These are phyloP conservation scores for Chrysogorgia sp. DNA, from an alignment of 92 coral and sea anemone species.

Conservation along the genomic window DNA sequence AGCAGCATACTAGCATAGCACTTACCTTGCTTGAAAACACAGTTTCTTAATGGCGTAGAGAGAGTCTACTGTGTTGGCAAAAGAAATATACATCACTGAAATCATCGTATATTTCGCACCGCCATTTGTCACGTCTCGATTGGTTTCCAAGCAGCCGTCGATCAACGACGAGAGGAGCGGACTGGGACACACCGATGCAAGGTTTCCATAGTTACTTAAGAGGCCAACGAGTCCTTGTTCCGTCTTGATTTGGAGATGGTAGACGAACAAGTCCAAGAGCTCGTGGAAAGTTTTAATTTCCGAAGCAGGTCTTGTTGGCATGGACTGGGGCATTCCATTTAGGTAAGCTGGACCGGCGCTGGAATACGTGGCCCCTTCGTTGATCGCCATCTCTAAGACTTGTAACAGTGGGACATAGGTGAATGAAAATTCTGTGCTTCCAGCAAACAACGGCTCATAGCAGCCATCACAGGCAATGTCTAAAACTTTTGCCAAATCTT, in stretches of 20 bases:
- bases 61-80: slow-evolving; percentile 68
- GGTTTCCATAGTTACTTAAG: slow-evolving; percentile 72
- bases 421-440: slow-evolving; percentile 70
- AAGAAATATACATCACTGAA: slow-evolving; percentile 61
- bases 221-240: slow-evolving; percentile 57
- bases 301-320: slow-evolving; percentile 68
- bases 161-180: slow-evolving; percentile 75
- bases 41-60: slow-evolving; percentile 73
- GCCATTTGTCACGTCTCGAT: slow-evolving; percentile 71
- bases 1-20: too few relatives aligned
- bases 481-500: slow-evolving; percentile 49
- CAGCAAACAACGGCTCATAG: slow-evolving; percentile 74
- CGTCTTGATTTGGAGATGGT: slow-evolving; percentile 63
- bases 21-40: too few relatives aligned
- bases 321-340: slow-evolving; percentile 76
- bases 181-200: slow-evolving; percentile 68
- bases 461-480: slow-evolving; percentile 81
- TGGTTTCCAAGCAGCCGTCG: slow-evolving; percentile 73
- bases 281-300: slow-evolving; percentile 64
- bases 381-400: slow-evolving; percentile 75
- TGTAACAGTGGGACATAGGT: slow-evolving; percentile 68
- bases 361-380: slow-evolving; percentile 70
- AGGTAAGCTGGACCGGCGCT: slow-evolving; percentile 64
- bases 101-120: slow-evolving; percentile 68
- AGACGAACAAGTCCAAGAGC: slow-evolving; percentile 36